These are phyloP conservation scores for Tolmerus cingulatus DNA, from an alignment of 2,888 invertebrate species.

Conservation along the genomic window DNA sequence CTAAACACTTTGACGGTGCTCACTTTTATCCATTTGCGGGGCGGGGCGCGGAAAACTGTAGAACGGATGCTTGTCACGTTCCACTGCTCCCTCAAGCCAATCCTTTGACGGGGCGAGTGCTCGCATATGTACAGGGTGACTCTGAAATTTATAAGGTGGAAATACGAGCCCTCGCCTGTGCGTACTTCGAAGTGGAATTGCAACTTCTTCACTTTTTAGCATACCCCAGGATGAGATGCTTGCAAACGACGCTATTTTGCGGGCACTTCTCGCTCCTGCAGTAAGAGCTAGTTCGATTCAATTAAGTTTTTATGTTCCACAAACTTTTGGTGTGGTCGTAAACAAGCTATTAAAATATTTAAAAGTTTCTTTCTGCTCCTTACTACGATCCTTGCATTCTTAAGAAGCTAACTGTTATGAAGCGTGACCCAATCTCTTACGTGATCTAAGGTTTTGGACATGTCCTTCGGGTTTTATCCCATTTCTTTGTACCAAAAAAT, in stretches of 20 bases:
- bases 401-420: background rate
- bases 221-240: background rate
- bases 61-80: background rate
- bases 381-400: background rate
- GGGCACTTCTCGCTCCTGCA: background rate
- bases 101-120: background rate
- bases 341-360: background rate
- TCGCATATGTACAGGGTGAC: background rate
- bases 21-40: background rate
- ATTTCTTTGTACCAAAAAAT: background rate
- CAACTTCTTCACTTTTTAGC: conserved; percentile 10
- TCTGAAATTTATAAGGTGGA: background rate
- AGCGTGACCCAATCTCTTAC: background rate
- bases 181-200: background rate
- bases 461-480: background rate
- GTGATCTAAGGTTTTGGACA: background rate
- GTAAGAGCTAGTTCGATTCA: background rate
- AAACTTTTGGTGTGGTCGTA: background rate
- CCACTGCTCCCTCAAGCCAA: background rate
- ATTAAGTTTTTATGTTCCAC: background rate
- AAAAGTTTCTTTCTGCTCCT: background rate
- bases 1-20: conserved; percentile 9
- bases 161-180: background rate
- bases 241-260: background rate
- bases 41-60: background rate